A percentile compares a stretch with the other conserved stretches of the same genome.
Conservation (phyloP, 2,797 vertebrate species). For the Amblyraja radiata region DNA sequence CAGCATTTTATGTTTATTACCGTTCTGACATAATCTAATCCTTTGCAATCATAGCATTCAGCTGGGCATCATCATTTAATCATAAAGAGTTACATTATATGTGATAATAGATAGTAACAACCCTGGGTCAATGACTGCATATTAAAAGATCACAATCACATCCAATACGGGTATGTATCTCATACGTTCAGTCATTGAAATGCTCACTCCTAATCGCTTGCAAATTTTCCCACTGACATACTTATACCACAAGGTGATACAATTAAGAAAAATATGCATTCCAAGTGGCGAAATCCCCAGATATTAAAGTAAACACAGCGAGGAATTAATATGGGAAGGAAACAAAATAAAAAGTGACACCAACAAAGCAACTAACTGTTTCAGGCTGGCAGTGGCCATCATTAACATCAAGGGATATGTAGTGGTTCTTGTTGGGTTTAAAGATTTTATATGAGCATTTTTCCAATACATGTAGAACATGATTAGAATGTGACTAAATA, state of each 20-base stretch:
- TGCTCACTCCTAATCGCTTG: constrained; percentile 73
- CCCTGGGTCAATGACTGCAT: constrained; percentile 84
- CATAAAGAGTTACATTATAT: constrained; percentile 91
- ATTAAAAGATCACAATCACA: constrained; percentile 88
- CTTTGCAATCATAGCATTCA: constrained; percentile 70
- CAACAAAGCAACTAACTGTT: constrained; percentile 65
- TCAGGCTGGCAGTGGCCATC: constrained; percentile 44
- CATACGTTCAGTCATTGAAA: constrained; percentile 68
- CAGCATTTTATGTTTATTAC: constrained; percentile 96
- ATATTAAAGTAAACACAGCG: constrained; percentile 70
- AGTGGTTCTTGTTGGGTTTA: background rate
- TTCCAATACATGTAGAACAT: background rate
- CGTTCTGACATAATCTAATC: constrained; percentile 89
- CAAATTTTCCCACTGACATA: constrained; percentile 69
- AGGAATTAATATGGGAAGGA: constrained; percentile 66
- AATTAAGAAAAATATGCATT: constrained; percentile 71
- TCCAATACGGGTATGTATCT: constrained; percentile 75
- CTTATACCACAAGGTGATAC: constrained; percentile 66
- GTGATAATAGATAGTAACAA: constrained; percentile 93
- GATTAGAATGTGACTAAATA: background rate
- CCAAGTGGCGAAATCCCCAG: constrained; percentile 68
- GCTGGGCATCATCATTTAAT: constrained; percentile 78
- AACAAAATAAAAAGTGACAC: constrained; percentile 52
- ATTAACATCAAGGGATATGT: constrained; percentile 5
- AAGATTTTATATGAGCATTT: constrained; percentile 20